These are phyloP conservation scores for Callocephalon fimbriatum DNA, from an alignment of 2,113 vertebrate genomes.

Conservation along the genomic window DNA sequence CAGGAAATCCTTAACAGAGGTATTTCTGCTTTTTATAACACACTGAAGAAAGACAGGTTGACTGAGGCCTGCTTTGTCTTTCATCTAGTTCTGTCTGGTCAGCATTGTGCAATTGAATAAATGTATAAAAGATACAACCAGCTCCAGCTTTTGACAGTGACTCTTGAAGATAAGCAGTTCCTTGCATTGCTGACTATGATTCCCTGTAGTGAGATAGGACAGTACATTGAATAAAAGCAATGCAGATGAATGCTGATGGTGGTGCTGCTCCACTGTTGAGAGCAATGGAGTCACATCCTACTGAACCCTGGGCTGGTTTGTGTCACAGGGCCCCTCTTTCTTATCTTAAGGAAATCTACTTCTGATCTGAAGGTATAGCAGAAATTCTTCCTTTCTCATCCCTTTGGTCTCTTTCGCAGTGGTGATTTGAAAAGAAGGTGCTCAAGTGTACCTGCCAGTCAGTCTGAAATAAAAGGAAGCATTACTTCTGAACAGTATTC, in stretches of 20 bases:
- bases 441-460: not conserved
- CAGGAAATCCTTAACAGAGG: not conserved
- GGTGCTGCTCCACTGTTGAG: not conserved
- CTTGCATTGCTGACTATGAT: not conserved
- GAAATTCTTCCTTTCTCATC: not conserved
- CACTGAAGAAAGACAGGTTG: not conserved
- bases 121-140: not conserved
- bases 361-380: not conserved
- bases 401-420: not conserved
- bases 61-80: not conserved
- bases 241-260: not conserved
- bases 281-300: not conserved
- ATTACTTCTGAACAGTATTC: not conserved
- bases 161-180: not conserved
- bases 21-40: not conserved
- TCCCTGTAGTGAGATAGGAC: not conserved
- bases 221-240: not conserved
- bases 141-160: not conserved
- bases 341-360: not conserved
- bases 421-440: not conserved
- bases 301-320: not conserved
- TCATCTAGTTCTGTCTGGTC: not conserved
- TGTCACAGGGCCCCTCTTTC: not conserved
- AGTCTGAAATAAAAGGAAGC: not conserved
- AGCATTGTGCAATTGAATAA: not conserved